phyloP scores from a whole-genome alignment of 2,113 vertebrate genomes.

The Diadophis punctatus region DNA sequence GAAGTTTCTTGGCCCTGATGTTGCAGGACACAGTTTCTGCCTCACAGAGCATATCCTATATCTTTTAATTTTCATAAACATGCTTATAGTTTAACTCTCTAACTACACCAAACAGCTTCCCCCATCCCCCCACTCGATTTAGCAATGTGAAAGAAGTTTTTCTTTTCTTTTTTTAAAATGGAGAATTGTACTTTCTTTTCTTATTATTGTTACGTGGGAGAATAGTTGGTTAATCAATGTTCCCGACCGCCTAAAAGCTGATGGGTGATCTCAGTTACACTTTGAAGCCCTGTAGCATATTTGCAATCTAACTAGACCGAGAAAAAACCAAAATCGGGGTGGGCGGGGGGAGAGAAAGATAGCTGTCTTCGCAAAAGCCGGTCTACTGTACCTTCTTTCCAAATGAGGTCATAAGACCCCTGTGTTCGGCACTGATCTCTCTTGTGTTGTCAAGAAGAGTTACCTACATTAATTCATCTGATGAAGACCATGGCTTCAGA shows the following conservation, averaged over 20 bases:
- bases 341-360: conserved; percentile 12
- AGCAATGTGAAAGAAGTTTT: conserved; percentile 44
- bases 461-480: conserved; percentile 80
- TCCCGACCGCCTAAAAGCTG: conserved; percentile 26
- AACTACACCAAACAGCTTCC: conserved; percentile 46
- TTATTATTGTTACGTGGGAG: conserved; percentile 23
- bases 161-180: conserved; percentile 40
- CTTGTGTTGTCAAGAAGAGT: conserved; percentile 75
- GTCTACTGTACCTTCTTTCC: conserved; percentile 60
- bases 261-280: conserved; percentile 31
- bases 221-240: conserved; percentile 36
- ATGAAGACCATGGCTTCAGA: conserved; percentile 80
- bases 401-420: conserved; percentile 51
- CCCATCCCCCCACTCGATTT: background rate
- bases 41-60: conserved; percentile 53
- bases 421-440: conserved; percentile 59
- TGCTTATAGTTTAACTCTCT: conserved; percentile 58
- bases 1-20: conserved; percentile 69
- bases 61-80: conserved; percentile 57
- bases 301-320: conserved; percentile 42
- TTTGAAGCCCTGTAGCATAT: conserved; percentile 35
- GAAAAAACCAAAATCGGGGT: conserved; percentile 37
- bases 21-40: conserved; percentile 63
- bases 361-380: conserved; percentile 28
- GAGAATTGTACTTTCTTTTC: conserved; percentile 21